A percentile compares a stretch with the other conserved stretches of the same genome.
These are phyloP conservation scores for Heliconius ethilla DNA, from an alignment of 2,888 invertebrate genomes.

Conservation along the genomic window DNA sequence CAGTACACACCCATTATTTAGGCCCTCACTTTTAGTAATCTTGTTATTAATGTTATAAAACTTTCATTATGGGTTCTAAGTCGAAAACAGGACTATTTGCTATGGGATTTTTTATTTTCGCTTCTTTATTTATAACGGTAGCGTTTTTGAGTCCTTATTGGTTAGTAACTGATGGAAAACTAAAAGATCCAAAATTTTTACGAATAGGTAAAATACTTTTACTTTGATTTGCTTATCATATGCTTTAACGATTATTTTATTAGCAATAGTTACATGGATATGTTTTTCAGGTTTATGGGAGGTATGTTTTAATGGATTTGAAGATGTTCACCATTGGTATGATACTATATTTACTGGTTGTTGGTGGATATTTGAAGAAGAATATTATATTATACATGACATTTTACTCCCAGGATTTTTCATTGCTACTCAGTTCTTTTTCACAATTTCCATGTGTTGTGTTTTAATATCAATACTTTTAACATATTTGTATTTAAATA, in stretches of 20 bases:
- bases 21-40: background rate
- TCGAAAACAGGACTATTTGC: constrained; percentile 85
- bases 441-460: constrained; percentile 92
- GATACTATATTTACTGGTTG: constrained; percentile 92
- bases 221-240: background rate
- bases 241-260: background rate
- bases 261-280: background rate
- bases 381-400: constrained; percentile 96
- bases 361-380: constrained; percentile 99
- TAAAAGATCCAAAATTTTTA: constrained; percentile 89
- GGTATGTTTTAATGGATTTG: constrained; percentile 94
- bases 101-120: constrained; percentile 84
- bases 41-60: background rate
- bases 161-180: constrained; percentile 91
- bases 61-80: constrained; percentile 79
- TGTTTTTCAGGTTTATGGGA: constrained; percentile 92
- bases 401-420: constrained; percentile 95
- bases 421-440: constrained; percentile 96
- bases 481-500: constrained; percentile 87
- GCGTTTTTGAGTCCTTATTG: constrained; percentile 94
- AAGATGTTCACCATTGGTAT: constrained; percentile 92
- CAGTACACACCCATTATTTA: constrained; percentile 29
- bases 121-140: constrained; percentile 87
- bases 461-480: constrained; percentile 89
- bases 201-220: constrained; percentile 84